Percentiles rank a stretch among this genome's conserved stretches.
These are phyloP conservation scores for Epistrophella euchroma DNA, from an alignment of 2,888 invertebrate species.

Conservation along the genomic window DNA sequence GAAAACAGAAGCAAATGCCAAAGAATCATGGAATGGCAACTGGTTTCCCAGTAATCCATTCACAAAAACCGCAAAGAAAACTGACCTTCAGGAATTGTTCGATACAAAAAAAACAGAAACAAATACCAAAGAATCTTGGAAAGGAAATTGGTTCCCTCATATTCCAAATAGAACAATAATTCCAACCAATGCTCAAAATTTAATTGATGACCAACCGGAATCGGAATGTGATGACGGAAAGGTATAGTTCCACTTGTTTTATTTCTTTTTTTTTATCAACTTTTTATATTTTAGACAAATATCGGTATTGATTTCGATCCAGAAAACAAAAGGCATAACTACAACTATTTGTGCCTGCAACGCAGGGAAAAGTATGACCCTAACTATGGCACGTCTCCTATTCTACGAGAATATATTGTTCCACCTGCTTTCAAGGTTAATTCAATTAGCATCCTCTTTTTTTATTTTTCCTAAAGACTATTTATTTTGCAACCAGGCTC, in stretches of 20 bases:
- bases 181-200: neutral
- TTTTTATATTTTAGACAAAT: conserved; percentile 74
- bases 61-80: conserved; percentile 62
- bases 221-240: conserved; percentile 88
- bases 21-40: conserved; percentile 72
- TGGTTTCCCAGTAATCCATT: conserved; percentile 79
- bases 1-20: conserved; percentile 10
- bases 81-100: conserved; percentile 50
- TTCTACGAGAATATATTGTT: conserved; percentile 85
- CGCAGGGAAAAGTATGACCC: conserved; percentile 84
- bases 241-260: conserved; percentile 82
- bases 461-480: neutral
- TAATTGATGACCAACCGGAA: conserved; percentile 44
- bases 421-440: conserved; percentile 86
- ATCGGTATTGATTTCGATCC: conserved; percentile 79
- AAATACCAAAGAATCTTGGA: conserved; percentile 59
- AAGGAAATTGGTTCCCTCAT: conserved; percentile 79
- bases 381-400: conserved; percentile 83
- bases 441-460: conserved; percentile 70
- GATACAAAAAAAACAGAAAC: conserved; percentile 5
- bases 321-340: conserved; percentile 78
- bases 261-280: neutral
- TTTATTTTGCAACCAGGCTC: conserved; percentile 84
- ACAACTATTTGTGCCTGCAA: conserved; percentile 86
- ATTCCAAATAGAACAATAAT: conserved; percentile 2